phyloP scores from a whole-genome alignment of 2,888 invertebrate species.

The Helleia helle region DNA sequence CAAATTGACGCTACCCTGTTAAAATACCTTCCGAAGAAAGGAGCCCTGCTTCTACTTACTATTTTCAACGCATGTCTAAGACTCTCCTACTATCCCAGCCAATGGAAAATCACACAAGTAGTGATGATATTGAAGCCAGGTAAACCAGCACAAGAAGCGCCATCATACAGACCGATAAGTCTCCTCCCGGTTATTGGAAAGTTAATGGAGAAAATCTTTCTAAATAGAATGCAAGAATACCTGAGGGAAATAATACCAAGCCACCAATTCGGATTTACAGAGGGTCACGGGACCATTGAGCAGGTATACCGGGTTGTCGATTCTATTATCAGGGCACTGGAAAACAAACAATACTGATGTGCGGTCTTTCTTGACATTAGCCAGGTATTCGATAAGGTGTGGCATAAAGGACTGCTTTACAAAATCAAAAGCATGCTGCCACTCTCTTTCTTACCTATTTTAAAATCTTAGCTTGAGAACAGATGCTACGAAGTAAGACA shows the following conservation, averaged over 20 bases:
- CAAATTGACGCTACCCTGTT: slow-evolving; percentile 4
- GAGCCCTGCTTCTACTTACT: not conserved
- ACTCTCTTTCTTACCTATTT: too few relatives aligned
- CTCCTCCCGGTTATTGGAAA: not conserved
- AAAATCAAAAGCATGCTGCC: too few relatives aligned
- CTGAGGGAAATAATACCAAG: not conserved
- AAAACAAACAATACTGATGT: not conserved
- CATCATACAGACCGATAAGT: not conserved
- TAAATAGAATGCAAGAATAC: not conserved
- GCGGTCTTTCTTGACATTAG: not conserved
- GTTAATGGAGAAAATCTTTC: not conserved
- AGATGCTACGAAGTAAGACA: too few relatives aligned
- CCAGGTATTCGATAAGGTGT: too few relatives aligned
- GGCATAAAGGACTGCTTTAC: too few relatives aligned
- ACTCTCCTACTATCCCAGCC: slow-evolving; percentile 12
- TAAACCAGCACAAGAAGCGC: not conserved
- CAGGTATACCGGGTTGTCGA: not conserved
- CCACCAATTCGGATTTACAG: not conserved
- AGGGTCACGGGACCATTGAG: not conserved
- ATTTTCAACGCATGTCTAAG: not conserved
- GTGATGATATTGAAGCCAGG: too few relatives aligned
- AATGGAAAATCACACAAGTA: slow-evolving; percentile 1
- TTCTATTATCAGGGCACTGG: too few relatives aligned
- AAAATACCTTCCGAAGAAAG: not conserved
- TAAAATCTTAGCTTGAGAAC: too few relatives aligned